Evolutionary conservation across 1,140 invertebrate species (phyloP), one percentile per base, ranked within the genome.

Genomic region (Hormaphis cornu): DNA sequence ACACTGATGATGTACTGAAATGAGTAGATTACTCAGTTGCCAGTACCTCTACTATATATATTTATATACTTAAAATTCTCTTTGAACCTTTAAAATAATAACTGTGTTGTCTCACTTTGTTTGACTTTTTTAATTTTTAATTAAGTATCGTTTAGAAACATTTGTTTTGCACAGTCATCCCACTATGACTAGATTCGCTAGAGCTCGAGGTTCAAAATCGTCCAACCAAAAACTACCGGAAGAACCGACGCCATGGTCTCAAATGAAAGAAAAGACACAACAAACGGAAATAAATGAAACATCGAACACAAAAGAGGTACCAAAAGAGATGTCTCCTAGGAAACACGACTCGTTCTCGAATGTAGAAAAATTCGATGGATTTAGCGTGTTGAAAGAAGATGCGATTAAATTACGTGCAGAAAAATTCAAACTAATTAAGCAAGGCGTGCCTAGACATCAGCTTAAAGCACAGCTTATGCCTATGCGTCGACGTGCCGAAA

Each of bases 121-220:
- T n/a, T n/a, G n/a, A n/a, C n/a, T n/a, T n/a, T n/a, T n/a, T n/a
- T n/a, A n/a, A n/a, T n/a, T n/a, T n/a, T n/a, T n/a, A n/a, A n/a
- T n/a, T n/a, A n/a, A n/a, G n/a, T n/a, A n/a, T n/a, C n/a, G n/a
- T n/a, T n/a, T n/a, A n/a, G n/a, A n/a, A n/a, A n/a, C n/a, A n/a
- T n/a, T n/a, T 28, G 24, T 52, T 52, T 52, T 26, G 28, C 50
- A n/a, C 28, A 6, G 22, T 58, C 20, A 59, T 35, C 33, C 48
- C n/a, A 74, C 74, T 72, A 90, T 90, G 88, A 88, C 87, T 20
- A 79, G 87, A 72, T 89, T 85, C 81, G 85, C 87, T 56, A 79
- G 88, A 78, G 83, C 86, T 0, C 85, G 83, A 75, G 87, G 87
- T 22, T 87, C 87, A 0, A 89, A 89, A 78, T 79, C 86, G 1